A percentile compares a stretch with the other conserved stretches of the same genome.
phyloP scores from a whole-genome alignment of 2,888 invertebrate species.

The Drosophila phalerata region DNA sequence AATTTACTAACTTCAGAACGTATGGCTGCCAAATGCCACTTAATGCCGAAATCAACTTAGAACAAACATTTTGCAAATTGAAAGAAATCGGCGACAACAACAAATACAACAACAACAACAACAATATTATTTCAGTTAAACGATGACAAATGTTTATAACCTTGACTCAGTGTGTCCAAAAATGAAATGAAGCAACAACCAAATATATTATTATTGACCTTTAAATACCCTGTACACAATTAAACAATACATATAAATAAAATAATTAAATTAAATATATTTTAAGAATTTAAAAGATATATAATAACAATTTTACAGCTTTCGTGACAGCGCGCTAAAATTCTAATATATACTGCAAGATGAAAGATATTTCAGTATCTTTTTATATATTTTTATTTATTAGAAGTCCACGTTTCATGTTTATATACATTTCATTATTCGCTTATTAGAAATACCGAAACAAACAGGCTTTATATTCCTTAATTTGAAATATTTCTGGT shows the following conservation, averaged over 20 bases:
- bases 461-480: slow-evolving; percentile 3
- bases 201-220: slow-evolving; percentile 5
- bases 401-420: background rate
- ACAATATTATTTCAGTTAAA: slow-evolving; percentile 54
- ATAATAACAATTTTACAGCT: no score
- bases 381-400: background rate
- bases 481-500: slow-evolving; percentile 1
- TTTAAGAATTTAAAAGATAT: background rate
- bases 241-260: background rate
- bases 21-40: slow-evolving; percentile 67
- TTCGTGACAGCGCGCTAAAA: no score
- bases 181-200: slow-evolving; percentile 26
- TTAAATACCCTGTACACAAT: slow-evolving; percentile 31
- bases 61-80: slow-evolving; percentile 74
- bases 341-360: background rate
- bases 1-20: slow-evolving; percentile 1
- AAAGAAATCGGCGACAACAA: slow-evolving; percentile 63
- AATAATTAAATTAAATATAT: background rate
- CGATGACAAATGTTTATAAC: slow-evolving; percentile 74
- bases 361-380: background rate
- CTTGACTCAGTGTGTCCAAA: slow-evolving; percentile 64
- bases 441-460: slow-evolving; percentile 5
- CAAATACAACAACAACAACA: slow-evolving; percentile 7
- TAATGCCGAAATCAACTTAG: slow-evolving; percentile 64
- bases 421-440: background rate